Base-by-base conservation (phyloP, 2,888 invertebrate species). In the Oxyteleia sp. region DNA sequence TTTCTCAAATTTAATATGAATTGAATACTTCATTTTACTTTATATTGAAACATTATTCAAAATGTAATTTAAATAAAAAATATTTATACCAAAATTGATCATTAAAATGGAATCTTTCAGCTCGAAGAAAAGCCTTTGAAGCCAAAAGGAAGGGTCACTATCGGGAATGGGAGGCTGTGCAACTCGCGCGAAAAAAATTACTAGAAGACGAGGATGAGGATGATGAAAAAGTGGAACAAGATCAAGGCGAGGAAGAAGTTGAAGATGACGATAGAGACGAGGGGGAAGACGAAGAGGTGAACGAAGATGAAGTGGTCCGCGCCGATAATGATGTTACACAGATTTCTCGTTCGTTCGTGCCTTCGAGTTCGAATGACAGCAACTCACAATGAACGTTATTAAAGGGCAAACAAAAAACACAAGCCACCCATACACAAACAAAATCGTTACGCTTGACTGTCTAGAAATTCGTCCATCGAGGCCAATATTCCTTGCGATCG, bases 101-200 rank as follows among this genome's bases (percentile, higher is more conserved):
- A n/a, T n/a, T n/a, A n/a, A n/a, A n/a, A n/a, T n/a, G n/a, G n/a
- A n/a, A 16, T 32, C 38, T 92, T 93, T 41, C 89, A 96, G 96
- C 94, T 87, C 95, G 96, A 89, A 95, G 97, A 89, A 94, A 95
- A 89, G 96, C 96, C 82, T 99, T 99, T 91, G 98, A 99, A 93
- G 95, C 96, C 87, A 99, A 98, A 92, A 95, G 99, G 84, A 99
- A 98, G 95, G 96, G 97, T 89, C 99, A 99, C 91, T 99, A 99
- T 94, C 98, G 99, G 93, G 99, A 99, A 94, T 99, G 97, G 93
- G 97, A 98, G 94, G 99, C 98, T 0, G 96, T 99, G 5, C 97
- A 98, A 93, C 93, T 98, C 90, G 98, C 99, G 20, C 95, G 98
- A 88, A 97, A 98, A 93, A 94, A 99, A 86, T 95, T 99, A 94